phyloP scores from a whole-genome alignment of 2,888 invertebrate species.

The Mylabris sibirica region DNA sequence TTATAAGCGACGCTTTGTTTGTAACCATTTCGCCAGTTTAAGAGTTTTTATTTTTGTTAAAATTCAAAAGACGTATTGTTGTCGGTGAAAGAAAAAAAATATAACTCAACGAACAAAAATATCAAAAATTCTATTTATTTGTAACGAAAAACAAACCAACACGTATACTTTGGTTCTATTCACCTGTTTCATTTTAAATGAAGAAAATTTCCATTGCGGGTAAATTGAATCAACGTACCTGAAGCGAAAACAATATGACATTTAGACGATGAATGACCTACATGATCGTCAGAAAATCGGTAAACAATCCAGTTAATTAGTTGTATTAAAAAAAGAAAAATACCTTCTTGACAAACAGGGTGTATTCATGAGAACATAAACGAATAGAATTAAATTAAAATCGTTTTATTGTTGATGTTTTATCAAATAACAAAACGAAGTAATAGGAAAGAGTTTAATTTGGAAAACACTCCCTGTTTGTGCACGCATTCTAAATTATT shows the following conservation, averaged over 20 bases:
- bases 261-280: neutral
- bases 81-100: neutral
- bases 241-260: neutral
- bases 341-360: neutral
- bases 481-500: slow-evolving; percentile 1
- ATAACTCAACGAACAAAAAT: neutral
- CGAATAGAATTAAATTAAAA: neutral
- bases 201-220: neutral
- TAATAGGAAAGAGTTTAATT: neutral
- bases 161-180: neutral
- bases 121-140: neutral
- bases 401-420: neutral
- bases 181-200: neutral
- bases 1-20: neutral
- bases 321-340: neutral
- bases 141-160: neutral
- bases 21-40: neutral
- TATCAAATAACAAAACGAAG: neutral
- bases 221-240: neutral
- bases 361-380: too few species aligned
- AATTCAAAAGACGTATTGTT: neutral
- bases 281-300: too few species aligned
- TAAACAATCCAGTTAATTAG: neutral
- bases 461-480: neutral
- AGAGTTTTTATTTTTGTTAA: neutral